phyloP scores from a whole-genome alignment of 2,888 invertebrate species.

The Yponomeuta malinellus region DNA sequence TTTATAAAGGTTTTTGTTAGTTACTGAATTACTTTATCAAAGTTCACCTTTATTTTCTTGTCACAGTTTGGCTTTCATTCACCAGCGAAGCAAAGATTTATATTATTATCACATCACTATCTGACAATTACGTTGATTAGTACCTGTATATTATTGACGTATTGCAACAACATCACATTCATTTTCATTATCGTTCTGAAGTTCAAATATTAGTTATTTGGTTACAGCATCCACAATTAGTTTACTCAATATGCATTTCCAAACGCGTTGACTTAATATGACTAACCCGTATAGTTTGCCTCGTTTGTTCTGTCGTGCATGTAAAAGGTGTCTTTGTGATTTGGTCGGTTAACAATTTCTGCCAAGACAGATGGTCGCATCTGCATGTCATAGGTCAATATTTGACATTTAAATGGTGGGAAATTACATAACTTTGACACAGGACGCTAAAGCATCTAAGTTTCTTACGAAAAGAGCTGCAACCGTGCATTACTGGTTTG shows the following conservation, averaged over 20 bases:
- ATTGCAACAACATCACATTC: not conserved
- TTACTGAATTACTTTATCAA: not conserved
- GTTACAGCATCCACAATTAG: slow-evolving; percentile 4
- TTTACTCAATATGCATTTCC: not conserved
- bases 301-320: not conserved
- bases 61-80: not conserved
- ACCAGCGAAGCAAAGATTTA: not conserved
- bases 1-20: too few species aligned
- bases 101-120: not conserved
- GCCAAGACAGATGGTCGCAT: slow-evolving; percentile 46
- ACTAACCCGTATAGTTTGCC: not conserved
- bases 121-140: slow-evolving; percentile 1
- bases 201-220: slow-evolving; percentile 8
- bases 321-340: slow-evolving; percentile 20
- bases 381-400: slow-evolving; percentile 59
- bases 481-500: slow-evolving; percentile 36
- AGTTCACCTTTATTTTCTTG: not conserved
- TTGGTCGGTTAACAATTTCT: slow-evolving; percentile 21
- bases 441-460: slow-evolving; percentile 21
- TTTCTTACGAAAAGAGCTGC: slow-evolving; percentile 45
- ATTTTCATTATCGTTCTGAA: not conserved
- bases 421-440: slow-evolving; percentile 46
- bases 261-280: not conserved
- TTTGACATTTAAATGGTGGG: slow-evolving; percentile 61
- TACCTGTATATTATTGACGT: slow-evolving; percentile 1